phyloP scores from a whole-genome alignment of 1,140 invertebrate genomes.

The Latrodectus geometricus region DNA sequence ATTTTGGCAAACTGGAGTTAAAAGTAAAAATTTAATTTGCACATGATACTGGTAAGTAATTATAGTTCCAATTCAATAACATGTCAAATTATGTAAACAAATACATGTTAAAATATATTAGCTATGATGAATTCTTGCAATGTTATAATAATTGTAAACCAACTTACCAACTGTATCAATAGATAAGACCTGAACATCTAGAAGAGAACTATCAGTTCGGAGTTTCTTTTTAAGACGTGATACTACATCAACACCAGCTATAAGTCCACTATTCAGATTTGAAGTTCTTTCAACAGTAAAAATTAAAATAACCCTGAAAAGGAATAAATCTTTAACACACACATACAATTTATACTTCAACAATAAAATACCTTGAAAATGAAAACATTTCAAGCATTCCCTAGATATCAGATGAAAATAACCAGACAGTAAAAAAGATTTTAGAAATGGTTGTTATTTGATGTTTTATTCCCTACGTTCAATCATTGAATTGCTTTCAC shows the following conservation, averaged over 20 bases:
- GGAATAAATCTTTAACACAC: not conserved
- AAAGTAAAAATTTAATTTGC: no score
- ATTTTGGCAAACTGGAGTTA: slow-evolving; percentile 82
- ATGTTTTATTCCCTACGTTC: no score
- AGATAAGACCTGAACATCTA: slow-evolving; percentile 79
- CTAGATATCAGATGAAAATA: not conserved
- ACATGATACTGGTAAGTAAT: no score
- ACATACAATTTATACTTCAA: not conserved
- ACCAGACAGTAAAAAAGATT: no score
- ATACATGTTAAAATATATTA: no score
- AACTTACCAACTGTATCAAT: slow-evolving; percentile 77
- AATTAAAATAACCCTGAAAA: slow-evolving; percentile 68
- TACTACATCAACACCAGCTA: slow-evolving; percentile 75
- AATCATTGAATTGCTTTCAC: no score
- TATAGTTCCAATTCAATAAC: no score
- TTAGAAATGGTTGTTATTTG: no score
- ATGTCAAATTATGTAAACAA: no score
- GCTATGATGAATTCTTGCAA: no score
- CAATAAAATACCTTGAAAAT: not conserved
- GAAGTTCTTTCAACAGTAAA: slow-evolving; percentile 71
- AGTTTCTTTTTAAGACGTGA: slow-evolving; percentile 77
- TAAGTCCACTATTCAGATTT: slow-evolving; percentile 65
- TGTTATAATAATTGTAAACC: no score
- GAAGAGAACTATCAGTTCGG: slow-evolving; percentile 77
- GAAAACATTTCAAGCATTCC: not conserved